phyloP scores from a whole-genome alignment of 2,797 vertebrate genomes.

The Vespertilio murinus region DNA sequence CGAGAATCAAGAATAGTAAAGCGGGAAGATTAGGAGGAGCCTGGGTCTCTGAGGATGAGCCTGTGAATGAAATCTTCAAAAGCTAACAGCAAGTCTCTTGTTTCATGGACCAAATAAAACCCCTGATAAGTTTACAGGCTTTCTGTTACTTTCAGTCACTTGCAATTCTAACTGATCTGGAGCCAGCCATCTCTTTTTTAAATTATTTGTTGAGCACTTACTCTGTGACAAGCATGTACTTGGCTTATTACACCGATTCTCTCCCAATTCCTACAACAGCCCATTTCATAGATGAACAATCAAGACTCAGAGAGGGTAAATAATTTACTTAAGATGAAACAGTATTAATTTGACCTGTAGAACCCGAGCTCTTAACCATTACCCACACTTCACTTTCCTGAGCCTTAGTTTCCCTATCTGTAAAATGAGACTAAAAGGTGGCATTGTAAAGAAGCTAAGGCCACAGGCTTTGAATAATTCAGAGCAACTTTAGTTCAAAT shows the following conservation, averaged over 20 bases:
- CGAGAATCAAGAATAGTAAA: not conserved
- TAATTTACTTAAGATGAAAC: not conserved
- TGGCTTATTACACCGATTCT: not conserved
- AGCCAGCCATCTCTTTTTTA: not conserved
- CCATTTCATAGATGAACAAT: not conserved
- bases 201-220: not conserved
- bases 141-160: not conserved
- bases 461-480: not conserved
- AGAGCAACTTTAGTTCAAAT: not conserved
- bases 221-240: not conserved
- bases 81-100: not conserved
- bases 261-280: not conserved
- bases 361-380: not conserved
- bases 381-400: not conserved
- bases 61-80: not conserved
- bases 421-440: not conserved
- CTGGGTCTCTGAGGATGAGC: not conserved
- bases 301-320: not conserved
- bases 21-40: accelerated
- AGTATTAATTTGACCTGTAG: not conserved
- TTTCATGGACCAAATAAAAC: not conserved
- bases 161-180: not conserved
- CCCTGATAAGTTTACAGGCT: not conserved
- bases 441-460: not conserved
- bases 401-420: not conserved